Base-by-base conservation (phyloP, 2,797 vertebrate species). In the Bucorvus abyssinicus region DNA sequence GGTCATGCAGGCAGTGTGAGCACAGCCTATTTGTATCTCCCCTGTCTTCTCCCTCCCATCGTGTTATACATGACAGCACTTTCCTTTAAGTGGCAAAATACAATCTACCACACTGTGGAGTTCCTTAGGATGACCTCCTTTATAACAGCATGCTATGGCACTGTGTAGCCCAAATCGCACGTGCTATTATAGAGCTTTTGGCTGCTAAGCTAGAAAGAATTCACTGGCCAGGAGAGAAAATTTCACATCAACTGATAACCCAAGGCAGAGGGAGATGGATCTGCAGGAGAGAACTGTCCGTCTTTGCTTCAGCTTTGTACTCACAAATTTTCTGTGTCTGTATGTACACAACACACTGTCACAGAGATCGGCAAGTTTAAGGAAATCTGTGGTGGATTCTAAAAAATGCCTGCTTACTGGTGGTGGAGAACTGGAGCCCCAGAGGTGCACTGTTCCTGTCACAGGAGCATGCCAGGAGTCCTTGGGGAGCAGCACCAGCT, bases 31-130 rank as follows among this genome's bases (percentile, higher is more conserved):
- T 89, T 89, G 40, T 77, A 30, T 79, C 49, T 81, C 42, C 50
- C 36, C 61, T 8, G 2, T 52, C 59, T 90, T 89, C 32, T 82
- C 52, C 30, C 30, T 91, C 57, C 42, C 22, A 14, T 68, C 55
- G 84, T 75, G 78, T 85, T 87, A 57, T 17, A 68, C n/a, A 64
- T 10, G 9, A 57, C 36, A 82, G 70, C 22, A 64, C 56, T 92
- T 70, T 42, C 23, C 38, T 84, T 86, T 74, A 93, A 89, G 59
- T 61, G 60, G 29, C 18, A 94, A 83, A 84, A 87, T 64, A 50
- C 36, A 90, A 57, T 63, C 34, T 71, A 87, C 36, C 45, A 67
- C 53, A 47, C 29, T 85, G 53, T 20, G 55, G 44, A 79, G 32
- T 20, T 90, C 47, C 79, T 82, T 38, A 74, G 53, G 36, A 27